Evolutionary conservation across 1,140 invertebrate species (phyloP).

Genomic region (Pararge aegeria): DNA sequence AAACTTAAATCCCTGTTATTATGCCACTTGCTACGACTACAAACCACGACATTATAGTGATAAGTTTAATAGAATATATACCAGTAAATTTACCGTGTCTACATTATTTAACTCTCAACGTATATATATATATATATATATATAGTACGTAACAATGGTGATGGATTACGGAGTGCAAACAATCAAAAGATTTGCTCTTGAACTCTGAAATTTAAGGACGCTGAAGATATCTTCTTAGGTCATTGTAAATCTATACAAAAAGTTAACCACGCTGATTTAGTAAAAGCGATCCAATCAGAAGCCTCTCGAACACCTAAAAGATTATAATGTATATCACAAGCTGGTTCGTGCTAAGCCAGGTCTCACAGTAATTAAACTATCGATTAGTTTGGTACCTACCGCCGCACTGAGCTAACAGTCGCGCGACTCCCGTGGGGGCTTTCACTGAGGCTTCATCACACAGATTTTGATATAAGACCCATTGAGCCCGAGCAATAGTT

Average conservation of each 20-base stretch:
- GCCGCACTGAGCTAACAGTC: conserved; percentile 6
- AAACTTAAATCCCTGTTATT: no score
- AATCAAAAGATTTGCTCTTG: no score
- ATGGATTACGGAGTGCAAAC: no score
- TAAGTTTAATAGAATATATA: no score
- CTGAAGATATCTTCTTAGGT: no score
- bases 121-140: no score
- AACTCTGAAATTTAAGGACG: no score
- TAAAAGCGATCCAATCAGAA: background rate
- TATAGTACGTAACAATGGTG: no score
- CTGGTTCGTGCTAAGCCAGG: background rate
- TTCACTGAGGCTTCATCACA: conserved; percentile 11
- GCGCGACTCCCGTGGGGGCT: conserved; percentile 13
- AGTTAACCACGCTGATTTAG: background rate
- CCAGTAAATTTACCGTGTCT: no score
- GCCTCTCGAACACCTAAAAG: background rate
- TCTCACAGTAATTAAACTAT: conserved; percentile 19
- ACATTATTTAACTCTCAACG: no score
- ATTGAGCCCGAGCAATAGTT: background rate
- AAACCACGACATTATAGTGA: no score
- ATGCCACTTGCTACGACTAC: no score
- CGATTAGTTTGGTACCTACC: conserved; percentile 11
- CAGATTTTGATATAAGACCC: background rate
- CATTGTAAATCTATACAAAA: background rate
- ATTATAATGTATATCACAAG: background rate